Conservation (phyloP, 2,113 vertebrate species). For the Centrocercus urophasianus region DNA sequence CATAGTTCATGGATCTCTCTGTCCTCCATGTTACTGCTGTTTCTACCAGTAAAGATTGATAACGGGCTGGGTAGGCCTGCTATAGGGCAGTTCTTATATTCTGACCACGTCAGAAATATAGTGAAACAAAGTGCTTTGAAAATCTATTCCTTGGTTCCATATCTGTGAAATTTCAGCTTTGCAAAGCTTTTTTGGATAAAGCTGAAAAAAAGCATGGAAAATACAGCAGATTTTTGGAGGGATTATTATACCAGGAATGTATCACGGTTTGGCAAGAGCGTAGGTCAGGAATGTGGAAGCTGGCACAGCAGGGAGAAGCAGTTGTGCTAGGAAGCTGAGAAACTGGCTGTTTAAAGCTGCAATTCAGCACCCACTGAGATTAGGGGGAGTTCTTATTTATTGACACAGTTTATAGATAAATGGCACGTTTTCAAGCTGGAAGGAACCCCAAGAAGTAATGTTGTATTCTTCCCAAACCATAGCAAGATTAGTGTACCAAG, state of each 20-base stretch:
- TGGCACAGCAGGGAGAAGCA: neutral
- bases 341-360: neutral
- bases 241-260: neutral
- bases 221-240: neutral
- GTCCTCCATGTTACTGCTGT: neutral
- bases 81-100: neutral
- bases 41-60: neutral
- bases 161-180: neutral
- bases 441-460: neutral
- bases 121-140: neutral
- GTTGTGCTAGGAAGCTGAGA: neutral
- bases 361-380: neutral
- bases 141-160: neutral
- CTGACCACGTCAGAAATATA: neutral
- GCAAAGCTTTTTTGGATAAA: neutral
- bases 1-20: neutral
- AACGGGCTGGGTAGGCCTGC: neutral
- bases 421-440: neutral
- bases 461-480: neutral
- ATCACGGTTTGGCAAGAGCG: neutral
- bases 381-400: neutral
- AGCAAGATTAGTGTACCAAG: neutral
- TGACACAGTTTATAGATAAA: neutral
- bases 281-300: neutral
- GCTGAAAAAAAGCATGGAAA: neutral